Percentiles rank a stretch among this genome's conserved stretches.
phyloP scores from a whole-genome alignment of 2,888 invertebrate genomes.

The Ectropis crepuscularia region DNA sequence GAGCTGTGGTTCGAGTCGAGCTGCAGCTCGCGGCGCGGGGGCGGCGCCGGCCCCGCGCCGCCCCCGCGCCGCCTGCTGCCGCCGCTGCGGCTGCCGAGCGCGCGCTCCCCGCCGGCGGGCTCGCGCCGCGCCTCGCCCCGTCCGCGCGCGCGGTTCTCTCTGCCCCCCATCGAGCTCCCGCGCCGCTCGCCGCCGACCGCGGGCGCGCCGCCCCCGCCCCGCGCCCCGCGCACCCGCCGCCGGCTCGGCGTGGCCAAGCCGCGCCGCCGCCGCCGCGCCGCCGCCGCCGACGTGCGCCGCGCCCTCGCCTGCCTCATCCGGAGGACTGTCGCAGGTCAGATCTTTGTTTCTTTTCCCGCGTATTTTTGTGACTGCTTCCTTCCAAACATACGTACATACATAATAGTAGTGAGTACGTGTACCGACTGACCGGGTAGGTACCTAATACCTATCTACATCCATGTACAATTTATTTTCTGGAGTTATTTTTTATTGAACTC shows the following conservation, averaged over 20 bases:
- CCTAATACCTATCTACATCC: too few relatives aligned
- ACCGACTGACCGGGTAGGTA: too few relatives aligned
- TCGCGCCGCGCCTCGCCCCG: conserved; percentile 64
- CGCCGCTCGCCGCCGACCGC: conserved; percentile 28
- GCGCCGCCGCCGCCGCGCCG: conserved; percentile 43
- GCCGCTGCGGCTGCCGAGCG: conserved; percentile 64
- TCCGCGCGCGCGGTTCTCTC: conserved; percentile 57
- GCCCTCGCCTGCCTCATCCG: conserved; percentile 64
- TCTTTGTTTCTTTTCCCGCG: background rate
- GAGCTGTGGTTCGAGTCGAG: conserved; percentile 65
- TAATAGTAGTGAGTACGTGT: too few relatives aligned
- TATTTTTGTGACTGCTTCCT: too few relatives aligned
- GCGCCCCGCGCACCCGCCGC: conserved; percentile 34
- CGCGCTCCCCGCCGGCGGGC: conserved; percentile 49
- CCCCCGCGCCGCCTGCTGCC: conserved; percentile 58
- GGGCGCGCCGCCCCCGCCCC: conserved; percentile 30
- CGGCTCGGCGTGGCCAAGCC: conserved; percentile 52
- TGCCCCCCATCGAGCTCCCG: conserved; percentile 58
- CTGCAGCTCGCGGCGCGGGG: conserved; percentile 54
- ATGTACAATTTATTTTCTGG: too few relatives aligned
- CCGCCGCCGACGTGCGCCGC: conserved; percentile 64
- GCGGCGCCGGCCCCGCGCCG: conserved; percentile 35
- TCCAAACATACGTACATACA: too few relatives aligned
- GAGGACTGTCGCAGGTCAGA: conserved; percentile 62
- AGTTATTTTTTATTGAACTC: too few relatives aligned